Conservation (phyloP, 2,888 invertebrate species). For the Mesopsocus fuscifrons region DNA sequence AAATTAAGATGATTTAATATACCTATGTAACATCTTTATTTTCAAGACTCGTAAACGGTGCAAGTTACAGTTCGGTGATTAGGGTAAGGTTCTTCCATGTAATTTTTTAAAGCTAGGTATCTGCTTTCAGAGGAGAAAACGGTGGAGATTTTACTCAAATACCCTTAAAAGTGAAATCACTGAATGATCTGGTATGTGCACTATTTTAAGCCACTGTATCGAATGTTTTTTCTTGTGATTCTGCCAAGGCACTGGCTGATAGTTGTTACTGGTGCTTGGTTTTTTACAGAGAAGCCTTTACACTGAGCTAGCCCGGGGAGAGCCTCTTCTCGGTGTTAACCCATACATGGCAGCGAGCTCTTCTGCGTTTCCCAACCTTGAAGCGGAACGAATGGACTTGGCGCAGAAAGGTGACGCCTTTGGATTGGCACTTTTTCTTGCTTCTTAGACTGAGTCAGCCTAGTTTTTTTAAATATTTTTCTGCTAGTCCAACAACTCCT, state of each 20-base stretch:
- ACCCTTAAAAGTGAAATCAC: constrained; percentile 65
- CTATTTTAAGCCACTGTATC: not conserved
- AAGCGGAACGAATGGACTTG: constrained; percentile 48
- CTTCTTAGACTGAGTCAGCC: not conserved
- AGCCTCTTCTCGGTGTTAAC: constrained; percentile 54
- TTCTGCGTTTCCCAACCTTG: constrained; percentile 35
- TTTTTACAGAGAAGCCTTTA: constrained; percentile 43
- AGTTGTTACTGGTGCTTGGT: no score
- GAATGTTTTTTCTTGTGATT: not conserved
- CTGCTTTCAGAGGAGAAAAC: constrained; percentile 30
- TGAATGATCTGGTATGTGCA: constrained; percentile 56
- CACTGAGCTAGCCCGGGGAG: constrained; percentile 54
- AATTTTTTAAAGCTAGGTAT: no score
- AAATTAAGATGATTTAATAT: no score
- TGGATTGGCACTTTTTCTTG: not conserved
- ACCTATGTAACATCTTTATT: constrained; percentile 17
- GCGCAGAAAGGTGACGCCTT: constrained; percentile 38
- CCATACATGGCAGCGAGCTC: constrained; percentile 34
- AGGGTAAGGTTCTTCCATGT: no score
- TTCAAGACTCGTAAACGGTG: no score
- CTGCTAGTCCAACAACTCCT: no score
- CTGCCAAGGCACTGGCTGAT: no score
- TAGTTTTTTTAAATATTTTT: not conserved
- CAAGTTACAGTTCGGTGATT: no score
- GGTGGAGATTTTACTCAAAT: constrained; percentile 76